Base-by-base conservation (phyloP, 2,888 invertebrate species). In the Oligia latruncula region DNA sequence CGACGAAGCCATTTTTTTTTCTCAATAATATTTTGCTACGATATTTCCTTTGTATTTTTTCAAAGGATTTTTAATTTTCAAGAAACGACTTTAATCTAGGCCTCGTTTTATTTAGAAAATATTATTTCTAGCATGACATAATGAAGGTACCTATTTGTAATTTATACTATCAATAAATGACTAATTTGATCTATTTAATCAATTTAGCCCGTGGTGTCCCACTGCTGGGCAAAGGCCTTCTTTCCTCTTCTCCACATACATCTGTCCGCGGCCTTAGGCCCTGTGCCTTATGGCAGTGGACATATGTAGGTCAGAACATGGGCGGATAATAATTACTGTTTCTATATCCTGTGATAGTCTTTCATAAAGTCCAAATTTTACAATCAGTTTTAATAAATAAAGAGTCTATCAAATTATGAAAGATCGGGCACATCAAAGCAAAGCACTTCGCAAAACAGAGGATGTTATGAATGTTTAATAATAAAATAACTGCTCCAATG, bases 351-450 rank as follows among this genome's bases (percentile, higher is more conserved):
- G 17, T 55, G 55, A 20, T 6, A 55, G 9, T 58, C 23, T 60
- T 60, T 60, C 6, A 40, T 58, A 62, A 60, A 70, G 40, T 35
- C 8, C 49, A 67, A 62, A 81, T 60, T 60, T 60, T 60, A 81
- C 82, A 84, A 74, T 67, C 40, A 49, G 23, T 74, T 74, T 49
- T 9, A 40, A 73, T 62, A 71, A 65, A 40, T 23, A 52, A 52
- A n/a, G 11, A 68, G 11, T 65, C 58, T 66, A 29, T 66, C 40
- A 70, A 80, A 78, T 67, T 67, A 62, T 80, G n/a, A 60, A 64
- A 71, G 52, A 62, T 72, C 20, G 29, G 29, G 49, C 6, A 70
- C 29, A 49, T 29, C 46, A 13, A 49, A 20, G 49, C 6, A 35
- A 29, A 20, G 29, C 6, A 35, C 29, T 29, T 64, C 8, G 40